Evolutionary conservation across 2,888 invertebrate species (phyloP).

Genomic region (Cheilosia grossa): DNA sequence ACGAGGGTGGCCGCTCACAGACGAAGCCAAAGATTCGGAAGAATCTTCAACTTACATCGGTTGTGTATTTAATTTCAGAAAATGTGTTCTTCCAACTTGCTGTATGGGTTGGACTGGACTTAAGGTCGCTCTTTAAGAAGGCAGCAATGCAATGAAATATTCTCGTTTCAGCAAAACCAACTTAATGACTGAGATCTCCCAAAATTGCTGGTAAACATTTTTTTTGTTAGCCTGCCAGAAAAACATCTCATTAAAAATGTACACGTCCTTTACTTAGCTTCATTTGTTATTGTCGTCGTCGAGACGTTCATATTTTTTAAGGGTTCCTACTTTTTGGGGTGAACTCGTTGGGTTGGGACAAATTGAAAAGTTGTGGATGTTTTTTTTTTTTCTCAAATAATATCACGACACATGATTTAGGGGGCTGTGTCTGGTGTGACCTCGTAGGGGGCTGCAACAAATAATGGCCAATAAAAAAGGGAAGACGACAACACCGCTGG

Average conservation of each 20-base stretch:
- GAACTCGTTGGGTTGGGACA: not conserved
- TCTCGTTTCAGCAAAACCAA: constrained; percentile 15
- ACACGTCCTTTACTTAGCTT: constrained; percentile 13
- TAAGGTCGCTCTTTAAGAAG: not conserved
- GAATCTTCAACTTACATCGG: constrained; percentile 38
- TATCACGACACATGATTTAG: constrained; percentile 18
- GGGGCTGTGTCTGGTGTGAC: not conserved
- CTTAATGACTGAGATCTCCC: constrained; percentile 8
- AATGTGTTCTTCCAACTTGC: constrained; percentile 7
- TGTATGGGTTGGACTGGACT: not conserved
- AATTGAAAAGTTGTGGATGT: constrained; percentile 4
- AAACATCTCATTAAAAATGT: constrained; percentile 43
- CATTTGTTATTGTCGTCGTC: constrained; percentile 12
- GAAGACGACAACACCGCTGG: not conserved
- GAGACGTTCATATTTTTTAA: constrained; percentile 12
- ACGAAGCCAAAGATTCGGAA: constrained; percentile 8
- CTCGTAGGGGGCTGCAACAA: constrained; percentile 1
- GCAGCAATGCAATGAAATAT: constrained; percentile 2
- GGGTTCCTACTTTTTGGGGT: not conserved
- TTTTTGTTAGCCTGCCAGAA: not conserved
- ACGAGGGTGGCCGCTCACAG: not conserved
- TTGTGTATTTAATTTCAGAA: constrained; percentile 43
- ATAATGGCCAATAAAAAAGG: constrained; percentile 15
- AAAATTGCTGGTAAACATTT: not conserved
- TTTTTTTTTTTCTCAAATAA: constrained; percentile 31